phyloP scores from a whole-genome alignment of 2,888 invertebrate species.

The Neocrepidodera transversa region DNA sequence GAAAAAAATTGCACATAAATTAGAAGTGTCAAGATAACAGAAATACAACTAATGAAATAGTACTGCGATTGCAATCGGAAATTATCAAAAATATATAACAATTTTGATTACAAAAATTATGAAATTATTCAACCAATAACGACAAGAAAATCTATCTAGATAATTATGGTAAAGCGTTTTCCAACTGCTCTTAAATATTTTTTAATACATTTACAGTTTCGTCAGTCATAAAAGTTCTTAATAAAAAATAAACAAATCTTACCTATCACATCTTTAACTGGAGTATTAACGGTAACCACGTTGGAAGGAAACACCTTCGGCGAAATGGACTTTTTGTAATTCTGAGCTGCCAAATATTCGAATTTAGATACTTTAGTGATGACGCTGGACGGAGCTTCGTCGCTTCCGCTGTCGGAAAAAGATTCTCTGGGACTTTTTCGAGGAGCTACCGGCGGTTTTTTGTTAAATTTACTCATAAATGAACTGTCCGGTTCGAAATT shows the following conservation, averaged over 20 bases:
- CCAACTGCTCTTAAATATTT: too few relatives aligned
- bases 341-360: constrained; percentile 75
- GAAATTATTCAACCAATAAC: too few relatives aligned
- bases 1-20: not conserved
- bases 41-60: too few relatives aligned
- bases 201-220: too few relatives aligned
- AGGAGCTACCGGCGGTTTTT: constrained; percentile 72
- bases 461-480: constrained; percentile 59
- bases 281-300: constrained; percentile 79
- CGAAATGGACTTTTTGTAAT: constrained; percentile 66
- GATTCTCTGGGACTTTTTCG: constrained; percentile 63
- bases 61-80: too few relatives aligned
- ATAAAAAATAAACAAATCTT: constrained; percentile 12
- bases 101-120: too few relatives aligned
- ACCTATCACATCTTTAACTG: constrained; percentile 81
- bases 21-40: not conserved
- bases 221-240: too few relatives aligned
- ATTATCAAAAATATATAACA: too few relatives aligned
- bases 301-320: constrained; percentile 85
- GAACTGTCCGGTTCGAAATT: constrained; percentile 65
- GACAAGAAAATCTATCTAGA: too few relatives aligned
- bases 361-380: constrained; percentile 82
- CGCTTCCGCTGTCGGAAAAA: constrained; percentile 61
- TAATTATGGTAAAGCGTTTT: too few relatives aligned
- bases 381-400: constrained; percentile 68